Evolutionary conservation across 2,797 vertebrate species (phyloP).

Genomic region (Anguilla obscura): DNA sequence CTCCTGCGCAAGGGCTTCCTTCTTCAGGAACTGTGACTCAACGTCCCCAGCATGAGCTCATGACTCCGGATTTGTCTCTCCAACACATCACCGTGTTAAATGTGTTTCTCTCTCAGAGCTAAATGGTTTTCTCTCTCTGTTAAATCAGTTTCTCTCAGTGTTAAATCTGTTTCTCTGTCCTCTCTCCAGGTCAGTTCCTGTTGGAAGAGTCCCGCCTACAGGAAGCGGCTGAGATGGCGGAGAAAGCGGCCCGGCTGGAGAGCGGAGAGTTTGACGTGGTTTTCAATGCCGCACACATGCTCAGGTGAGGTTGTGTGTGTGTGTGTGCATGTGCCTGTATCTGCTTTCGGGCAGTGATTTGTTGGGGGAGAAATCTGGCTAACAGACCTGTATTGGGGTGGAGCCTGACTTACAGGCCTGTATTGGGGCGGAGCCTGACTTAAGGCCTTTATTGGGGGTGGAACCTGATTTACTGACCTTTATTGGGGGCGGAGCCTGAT

Average conservation of each 20-base stretch:
- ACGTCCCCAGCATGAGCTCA: neutral
- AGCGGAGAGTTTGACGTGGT: slow-evolving; percentile 93
- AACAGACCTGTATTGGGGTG: neutral
- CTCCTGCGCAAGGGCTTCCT: neutral
- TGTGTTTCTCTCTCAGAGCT: neutral
- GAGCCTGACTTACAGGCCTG: neutral
- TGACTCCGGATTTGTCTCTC: slow-evolving; percentile 27
- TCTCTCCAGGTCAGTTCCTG: slow-evolving; percentile 90
- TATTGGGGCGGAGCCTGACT: neutral
- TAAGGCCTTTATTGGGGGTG: neutral
- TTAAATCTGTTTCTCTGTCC: slow-evolving; percentile 40
- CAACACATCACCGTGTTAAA: neutral
- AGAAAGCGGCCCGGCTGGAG: slow-evolving; percentile 92
- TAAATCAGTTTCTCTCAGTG: slow-evolving; percentile 38
- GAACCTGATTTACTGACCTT: neutral
- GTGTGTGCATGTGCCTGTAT: neutral
- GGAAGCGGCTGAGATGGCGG: slow-evolving; percentile 96
- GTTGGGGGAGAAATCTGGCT: neutral
- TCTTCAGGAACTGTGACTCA: neutral
- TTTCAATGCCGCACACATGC: slow-evolving; percentile 98
- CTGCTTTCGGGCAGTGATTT: neutral
- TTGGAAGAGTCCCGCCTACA: slow-evolving; percentile 90
- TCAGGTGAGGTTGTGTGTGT: slow-evolving; percentile 78
- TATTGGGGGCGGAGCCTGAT: neutral
- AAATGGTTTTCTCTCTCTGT: slow-evolving; percentile 21